phyloP scores from a whole-genome alignment of 2,113 vertebrate species.

The Hemichromis elongatus region DNA sequence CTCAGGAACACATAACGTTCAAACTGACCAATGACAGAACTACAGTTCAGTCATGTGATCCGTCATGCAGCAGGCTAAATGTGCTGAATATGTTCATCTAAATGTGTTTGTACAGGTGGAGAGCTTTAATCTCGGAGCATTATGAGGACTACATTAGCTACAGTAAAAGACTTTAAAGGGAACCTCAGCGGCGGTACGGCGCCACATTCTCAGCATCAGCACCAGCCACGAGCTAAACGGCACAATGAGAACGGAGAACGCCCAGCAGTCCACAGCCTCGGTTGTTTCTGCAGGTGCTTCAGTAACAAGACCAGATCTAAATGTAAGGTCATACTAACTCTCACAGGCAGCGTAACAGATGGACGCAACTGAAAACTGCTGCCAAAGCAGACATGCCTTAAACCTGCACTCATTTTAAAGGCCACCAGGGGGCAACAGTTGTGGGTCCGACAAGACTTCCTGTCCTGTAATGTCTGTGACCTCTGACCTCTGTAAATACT shows the following conservation, averaged over 20 bases:
- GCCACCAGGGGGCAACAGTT: not conserved
- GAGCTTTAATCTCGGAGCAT: not conserved
- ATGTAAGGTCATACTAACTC: not conserved
- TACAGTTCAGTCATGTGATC: not conserved
- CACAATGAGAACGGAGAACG: not conserved
- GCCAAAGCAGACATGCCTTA: not conserved
- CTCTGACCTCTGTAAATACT: not conserved
- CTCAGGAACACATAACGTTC: not conserved
- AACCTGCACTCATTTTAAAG: not conserved
- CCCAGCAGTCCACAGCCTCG: not conserved
- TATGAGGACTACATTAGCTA: not conserved
- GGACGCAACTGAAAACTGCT: not conserved
- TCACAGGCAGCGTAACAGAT: not conserved
- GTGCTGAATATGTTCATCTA: not conserved
- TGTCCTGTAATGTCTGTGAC: not conserved
- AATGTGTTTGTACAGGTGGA: not conserved
- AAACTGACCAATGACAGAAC: not conserved
- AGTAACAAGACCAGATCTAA: not conserved
- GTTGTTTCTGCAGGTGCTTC: not conserved
- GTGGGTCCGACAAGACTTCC: not conserved
- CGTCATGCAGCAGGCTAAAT: not conserved
- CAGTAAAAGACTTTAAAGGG: not conserved
- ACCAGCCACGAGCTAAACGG: not conserved
- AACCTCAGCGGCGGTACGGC: not conserved
- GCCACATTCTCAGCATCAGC: not conserved